Conservation (phyloP, 53 echinoderm and acorn worm genomes). For the Holothuria scabra region DNA sequence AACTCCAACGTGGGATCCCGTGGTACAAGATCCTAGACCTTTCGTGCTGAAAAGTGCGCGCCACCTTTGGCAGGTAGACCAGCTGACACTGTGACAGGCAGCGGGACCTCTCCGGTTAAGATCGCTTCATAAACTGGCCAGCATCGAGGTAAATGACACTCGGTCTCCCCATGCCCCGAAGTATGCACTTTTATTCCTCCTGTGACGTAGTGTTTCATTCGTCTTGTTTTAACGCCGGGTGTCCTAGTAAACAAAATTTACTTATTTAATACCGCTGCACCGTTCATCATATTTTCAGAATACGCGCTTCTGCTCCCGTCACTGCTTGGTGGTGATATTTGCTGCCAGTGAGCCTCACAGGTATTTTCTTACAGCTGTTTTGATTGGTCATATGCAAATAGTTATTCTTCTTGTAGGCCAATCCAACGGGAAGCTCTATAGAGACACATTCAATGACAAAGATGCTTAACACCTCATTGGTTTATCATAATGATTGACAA, state of each 20-base stretch:
- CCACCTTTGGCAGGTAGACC: constrained; percentile 28
- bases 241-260: constrained; percentile 49
- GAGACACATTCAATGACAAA: constrained; percentile 35
- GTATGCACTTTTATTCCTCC: constrained; percentile 28
- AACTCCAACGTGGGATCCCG: background rate
- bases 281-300: background rate
- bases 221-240: constrained; percentile 27
- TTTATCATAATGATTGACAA: constrained; percentile 30
- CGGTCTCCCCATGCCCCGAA: constrained; percentile 4
- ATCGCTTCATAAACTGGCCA: background rate
- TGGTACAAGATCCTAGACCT: background rate
- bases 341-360: background rate
- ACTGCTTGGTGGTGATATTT: background rate
- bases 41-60: constrained; percentile 28
- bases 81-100: constrained; percentile 33
- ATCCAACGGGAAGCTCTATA: constrained; percentile 12
- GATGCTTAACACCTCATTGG: constrained; percentile 41
- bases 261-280: constrained; percentile 17
- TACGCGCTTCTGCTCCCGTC: background rate
- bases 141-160: constrained; percentile 47
- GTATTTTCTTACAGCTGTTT: constrained; percentile 27
- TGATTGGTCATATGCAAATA: constrained; percentile 49
- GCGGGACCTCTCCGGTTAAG: background rate
- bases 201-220: background rate
- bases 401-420: constrained; percentile 31